These are phyloP conservation scores for Hyphantria cunea DNA, from an alignment of 1,140 invertebrate species.

Conservation along the genomic window DNA sequence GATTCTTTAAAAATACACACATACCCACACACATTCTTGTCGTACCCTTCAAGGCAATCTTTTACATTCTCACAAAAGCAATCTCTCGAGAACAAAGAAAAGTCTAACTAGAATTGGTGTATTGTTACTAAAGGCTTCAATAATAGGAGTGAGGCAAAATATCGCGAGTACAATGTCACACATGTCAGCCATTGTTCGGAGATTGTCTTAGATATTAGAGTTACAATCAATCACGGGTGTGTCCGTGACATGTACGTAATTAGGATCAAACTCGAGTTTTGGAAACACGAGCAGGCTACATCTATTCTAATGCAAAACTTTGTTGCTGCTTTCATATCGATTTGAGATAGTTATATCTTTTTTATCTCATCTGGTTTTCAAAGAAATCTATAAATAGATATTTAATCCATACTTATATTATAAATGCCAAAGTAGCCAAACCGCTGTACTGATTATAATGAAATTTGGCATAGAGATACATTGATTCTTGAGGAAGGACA, in stretches of 20 bases:
- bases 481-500: too few species aligned
- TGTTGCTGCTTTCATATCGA: background rate
- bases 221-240: constrained; percentile 76
- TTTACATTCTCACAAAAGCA: constrained; percentile 22
- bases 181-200: constrained; percentile 50
- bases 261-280: constrained; percentile 52
- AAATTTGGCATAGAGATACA: too few species aligned
- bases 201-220: constrained; percentile 71
- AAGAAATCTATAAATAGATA: too few species aligned
- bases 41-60: constrained; percentile 9
- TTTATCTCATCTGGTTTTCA: too few species aligned
- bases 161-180: constrained; percentile 36
- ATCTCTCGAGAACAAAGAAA: constrained; percentile 34
- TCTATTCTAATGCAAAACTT: constrained; percentile 11
- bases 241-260: constrained; percentile 74
- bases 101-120: constrained; percentile 29
- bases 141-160: constrained; percentile 34
- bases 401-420: too few species aligned
- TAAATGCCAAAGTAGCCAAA: too few species aligned
- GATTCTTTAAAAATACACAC: too few species aligned
- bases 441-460: too few species aligned
- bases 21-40: constrained; percentile 8
- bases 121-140: constrained; percentile 26
- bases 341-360: constrained; percentile 8
- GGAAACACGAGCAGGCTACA: background rate